phyloP scores from a whole-genome alignment of 2,113 vertebrate species.

The Symphodus melops region DNA sequence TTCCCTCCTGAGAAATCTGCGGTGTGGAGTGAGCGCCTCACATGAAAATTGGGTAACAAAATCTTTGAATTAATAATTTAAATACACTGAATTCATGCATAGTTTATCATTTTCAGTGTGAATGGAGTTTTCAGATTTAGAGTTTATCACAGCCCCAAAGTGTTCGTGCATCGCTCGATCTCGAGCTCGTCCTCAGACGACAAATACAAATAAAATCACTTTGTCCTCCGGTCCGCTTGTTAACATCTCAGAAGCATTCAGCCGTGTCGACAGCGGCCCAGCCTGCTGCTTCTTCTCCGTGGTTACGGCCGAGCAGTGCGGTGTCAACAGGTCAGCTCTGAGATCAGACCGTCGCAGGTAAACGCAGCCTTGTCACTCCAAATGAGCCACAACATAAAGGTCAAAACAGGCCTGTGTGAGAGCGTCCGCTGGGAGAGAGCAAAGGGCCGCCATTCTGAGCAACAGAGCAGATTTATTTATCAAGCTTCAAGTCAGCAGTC shows the following conservation, averaged over 20 bases:
- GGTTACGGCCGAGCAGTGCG: constrained; percentile 14
- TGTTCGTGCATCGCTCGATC: neutral
- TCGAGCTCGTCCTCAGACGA: constrained; percentile 17
- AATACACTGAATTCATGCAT: constrained; percentile 51
- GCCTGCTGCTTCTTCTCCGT: constrained; percentile 33
- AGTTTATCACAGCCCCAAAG: constrained; percentile 5
- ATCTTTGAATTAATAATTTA: constrained; percentile 62
- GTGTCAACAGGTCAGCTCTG: constrained; percentile 55
- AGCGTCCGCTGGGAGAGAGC: neutral
- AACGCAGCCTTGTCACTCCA: constrained; percentile 21
- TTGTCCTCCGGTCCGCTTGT: constrained; percentile 42
- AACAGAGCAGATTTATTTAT: neutral
- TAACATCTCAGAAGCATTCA: constrained; percentile 61
- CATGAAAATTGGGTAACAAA: constrained; percentile 63
- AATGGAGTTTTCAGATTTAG: constrained; percentile 37
- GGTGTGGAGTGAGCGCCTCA: constrained; percentile 20
- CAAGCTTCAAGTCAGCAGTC: constrained; percentile 24
- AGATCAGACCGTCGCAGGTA: constrained; percentile 32
- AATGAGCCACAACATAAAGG: constrained; percentile 13
- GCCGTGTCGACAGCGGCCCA: constrained; percentile 44
- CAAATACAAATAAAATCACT: constrained; percentile 25
- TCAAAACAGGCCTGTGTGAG: constrained; percentile 4
- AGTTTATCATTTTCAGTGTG: constrained; percentile 33
- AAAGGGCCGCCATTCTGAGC: neutral
- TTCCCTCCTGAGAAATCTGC: constrained; percentile 35